Evolutionary conservation across 2,888 invertebrate species (phyloP).

Genomic region (Prionchulus punctatus): DNA sequence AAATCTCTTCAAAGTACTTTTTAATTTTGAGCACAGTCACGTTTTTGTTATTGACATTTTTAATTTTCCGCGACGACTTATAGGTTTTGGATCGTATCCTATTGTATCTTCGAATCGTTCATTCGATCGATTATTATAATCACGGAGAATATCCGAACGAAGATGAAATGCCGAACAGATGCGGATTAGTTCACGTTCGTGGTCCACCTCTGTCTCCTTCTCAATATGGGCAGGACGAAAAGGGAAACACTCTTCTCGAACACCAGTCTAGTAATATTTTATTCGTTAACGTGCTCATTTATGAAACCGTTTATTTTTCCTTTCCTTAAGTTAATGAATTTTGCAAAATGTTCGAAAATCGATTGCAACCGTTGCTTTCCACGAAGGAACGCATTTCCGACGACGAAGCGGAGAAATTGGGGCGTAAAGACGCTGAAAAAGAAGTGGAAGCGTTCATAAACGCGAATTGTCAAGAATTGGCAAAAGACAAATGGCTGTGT

Average conservation of each 20-base stretch:
- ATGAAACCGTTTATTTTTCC: too few relatives aligned
- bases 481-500: slow-evolving; percentile 96
- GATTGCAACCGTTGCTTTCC: slow-evolving; percentile 72
- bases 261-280: too few relatives aligned
- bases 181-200: slow-evolving; percentile 92
- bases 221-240: slow-evolving; percentile 40
- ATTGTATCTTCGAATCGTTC: slow-evolving; percentile 81
- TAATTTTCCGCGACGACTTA: neutral
- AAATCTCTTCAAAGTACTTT: slow-evolving; percentile 48
- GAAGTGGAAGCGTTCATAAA: slow-evolving; percentile 87
- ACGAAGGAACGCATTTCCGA: slow-evolving; percentile 51
- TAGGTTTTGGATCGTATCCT: slow-evolving; percentile 57
- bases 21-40: neutral
- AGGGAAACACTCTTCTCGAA: slow-evolving; percentile 21
- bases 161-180: slow-evolving; percentile 94
- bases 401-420: slow-evolving; percentile 63
- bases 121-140: slow-evolving; percentile 97
- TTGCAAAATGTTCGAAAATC: slow-evolving; percentile 57
- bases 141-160: slow-evolving; percentile 97
- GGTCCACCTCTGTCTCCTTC: slow-evolving; percentile 60
- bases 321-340: slow-evolving; percentile 36
- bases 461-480: slow-evolving; percentile 85
- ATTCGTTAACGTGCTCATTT: too few relatives aligned
- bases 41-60: neutral
- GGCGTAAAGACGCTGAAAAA: slow-evolving; percentile 56